Base-by-base conservation (phyloP, 2,888 invertebrate genomes). In the Trisateles emortualis region DNA sequence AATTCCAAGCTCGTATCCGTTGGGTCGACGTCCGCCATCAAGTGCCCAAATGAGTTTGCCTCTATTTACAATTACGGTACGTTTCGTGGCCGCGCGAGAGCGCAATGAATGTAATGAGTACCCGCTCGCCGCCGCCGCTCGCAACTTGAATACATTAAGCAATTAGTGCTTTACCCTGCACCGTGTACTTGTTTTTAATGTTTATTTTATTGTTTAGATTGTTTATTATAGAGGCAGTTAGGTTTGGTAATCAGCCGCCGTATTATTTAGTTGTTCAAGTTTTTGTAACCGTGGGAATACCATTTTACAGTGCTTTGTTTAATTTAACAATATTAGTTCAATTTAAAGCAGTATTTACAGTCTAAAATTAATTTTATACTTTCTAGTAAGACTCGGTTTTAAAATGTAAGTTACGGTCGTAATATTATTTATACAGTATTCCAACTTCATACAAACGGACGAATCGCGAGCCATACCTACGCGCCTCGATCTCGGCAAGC, bases 31-130 rank as follows among this genome's bases (percentile, higher is more conserved):
- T 63, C 66, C 58, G 64, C 72, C 81, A 78, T 80, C 82, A 79
- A 83, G 81, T 79, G 79, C 64, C 76, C 80, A 81, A 85, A 85
- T 83, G 86, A 85, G 83, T 83, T 85, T 79, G 75, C 79, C 77
- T 74, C 67, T 78, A 78, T 84, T 84, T 83, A 83, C 83, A 83
- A 86, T 84, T 83, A 84, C 65, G 70, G 68, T 60, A 63, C 53
- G 56, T 53, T 68, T 64, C 64, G 69, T 51, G 44, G 40, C 35
- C 61, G 64, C 53, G 30, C 59, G 55, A 55, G 53, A 55, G 64
- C 59, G 68, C 77, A 67, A 79, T 79, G 76, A 77, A 78, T 77
- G 68, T 80, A 84, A 84, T 78, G 79, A 81, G 26, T 14, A n/a
- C 19, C 56, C 36, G 68, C 71, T 70, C 53, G 60, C 48, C 64